A percentile compares a stretch with the other conserved stretches of the same genome.
These are phyloP conservation scores for Rhinichthys klamathensis DNA, from an alignment of 2,113 vertebrate species.

Conservation along the genomic window DNA sequence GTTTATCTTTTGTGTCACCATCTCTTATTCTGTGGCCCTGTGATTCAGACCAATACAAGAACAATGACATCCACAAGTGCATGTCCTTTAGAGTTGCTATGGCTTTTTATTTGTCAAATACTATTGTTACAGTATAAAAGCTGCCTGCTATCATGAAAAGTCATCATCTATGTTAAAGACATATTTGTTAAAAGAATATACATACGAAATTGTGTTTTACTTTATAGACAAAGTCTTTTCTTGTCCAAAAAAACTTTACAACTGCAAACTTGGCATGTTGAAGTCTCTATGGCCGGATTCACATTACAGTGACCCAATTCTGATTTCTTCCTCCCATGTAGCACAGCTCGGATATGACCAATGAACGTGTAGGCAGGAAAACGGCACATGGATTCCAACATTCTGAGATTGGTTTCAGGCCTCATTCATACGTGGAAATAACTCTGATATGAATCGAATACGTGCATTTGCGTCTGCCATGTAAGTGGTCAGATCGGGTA, in stretches of 20 bases:
- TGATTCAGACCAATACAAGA: slow-evolving; percentile 71
- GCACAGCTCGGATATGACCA: too few relatives aligned
- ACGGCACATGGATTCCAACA: too few relatives aligned
- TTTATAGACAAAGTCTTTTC: neutral
- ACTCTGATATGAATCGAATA: too few relatives aligned
- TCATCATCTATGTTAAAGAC: slow-evolving; percentile 65
- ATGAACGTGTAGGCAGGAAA: too few relatives aligned
- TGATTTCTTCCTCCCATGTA: too few relatives aligned
- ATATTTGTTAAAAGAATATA: neutral
- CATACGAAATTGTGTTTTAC: neutral
- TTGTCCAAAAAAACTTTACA: neutral
- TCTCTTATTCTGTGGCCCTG: slow-evolving; percentile 61
- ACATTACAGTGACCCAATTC: too few relatives aligned
- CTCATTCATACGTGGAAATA: too few relatives aligned
- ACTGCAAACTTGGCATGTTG: neutral
- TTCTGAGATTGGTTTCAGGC: too few relatives aligned
- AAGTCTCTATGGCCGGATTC: neutral
- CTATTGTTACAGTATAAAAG: slow-evolving; percentile 51
- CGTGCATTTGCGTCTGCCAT: too few relatives aligned
- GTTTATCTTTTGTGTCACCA: slow-evolving; percentile 45
- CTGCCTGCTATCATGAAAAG: slow-evolving; percentile 64
- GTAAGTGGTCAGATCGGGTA: too few relatives aligned
- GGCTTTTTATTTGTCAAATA: slow-evolving; percentile 70
- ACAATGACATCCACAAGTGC: slow-evolving; percentile 67
- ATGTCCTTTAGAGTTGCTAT: slow-evolving; percentile 70